phyloP scores from a whole-genome alignment of 1,140 invertebrate genomes.

The Cylas formicarius region DNA sequence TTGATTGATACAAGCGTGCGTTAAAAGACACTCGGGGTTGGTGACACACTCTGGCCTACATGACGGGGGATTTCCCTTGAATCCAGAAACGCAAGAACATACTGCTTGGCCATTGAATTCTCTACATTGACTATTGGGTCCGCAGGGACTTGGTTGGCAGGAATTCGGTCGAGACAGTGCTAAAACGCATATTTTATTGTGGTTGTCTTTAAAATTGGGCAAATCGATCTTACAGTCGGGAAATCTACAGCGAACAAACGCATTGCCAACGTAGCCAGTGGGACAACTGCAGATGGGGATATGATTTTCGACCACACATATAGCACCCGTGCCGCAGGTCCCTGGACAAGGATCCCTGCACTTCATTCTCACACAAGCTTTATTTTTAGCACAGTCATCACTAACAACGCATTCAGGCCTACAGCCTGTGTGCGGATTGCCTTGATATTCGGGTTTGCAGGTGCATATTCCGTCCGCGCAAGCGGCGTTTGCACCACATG shows the following conservation, averaged over 20 bases:
- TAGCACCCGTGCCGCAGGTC: conserved; percentile 59
- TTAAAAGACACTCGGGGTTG: conserved; percentile 54
- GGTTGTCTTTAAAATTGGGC: not conserved
- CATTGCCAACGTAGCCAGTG: conserved; percentile 55
- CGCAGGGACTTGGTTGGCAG: conserved; percentile 47
- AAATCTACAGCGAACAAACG: conserved; percentile 53
- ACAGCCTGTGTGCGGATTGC: conserved; percentile 67
- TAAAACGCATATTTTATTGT: conserved; percentile 36
- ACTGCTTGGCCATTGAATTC: conserved; percentile 50
- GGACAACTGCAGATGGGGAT: conserved; percentile 58
- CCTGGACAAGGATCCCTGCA: conserved; percentile 66
- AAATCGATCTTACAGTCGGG: conserved; percentile 43
- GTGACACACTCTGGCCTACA: conserved; percentile 56
- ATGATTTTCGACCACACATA: conserved; percentile 59
- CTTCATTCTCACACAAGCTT: conserved; percentile 61
- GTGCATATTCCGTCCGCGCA: conserved; percentile 68
- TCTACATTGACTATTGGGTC: conserved; percentile 53
- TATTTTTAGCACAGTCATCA: conserved; percentile 57
- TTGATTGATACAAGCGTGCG: conserved; percentile 54
- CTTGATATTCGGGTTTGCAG: conserved; percentile 66
- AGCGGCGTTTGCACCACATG: conserved; percentile 69
- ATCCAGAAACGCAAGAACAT: conserved; percentile 47
- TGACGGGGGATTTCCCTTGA: conserved; percentile 43
- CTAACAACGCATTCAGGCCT: conserved; percentile 69
- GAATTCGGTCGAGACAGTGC: conserved; percentile 42